Base-by-base conservation (phyloP, 2,113 vertebrate species). In the Calidris pugnax region DNA sequence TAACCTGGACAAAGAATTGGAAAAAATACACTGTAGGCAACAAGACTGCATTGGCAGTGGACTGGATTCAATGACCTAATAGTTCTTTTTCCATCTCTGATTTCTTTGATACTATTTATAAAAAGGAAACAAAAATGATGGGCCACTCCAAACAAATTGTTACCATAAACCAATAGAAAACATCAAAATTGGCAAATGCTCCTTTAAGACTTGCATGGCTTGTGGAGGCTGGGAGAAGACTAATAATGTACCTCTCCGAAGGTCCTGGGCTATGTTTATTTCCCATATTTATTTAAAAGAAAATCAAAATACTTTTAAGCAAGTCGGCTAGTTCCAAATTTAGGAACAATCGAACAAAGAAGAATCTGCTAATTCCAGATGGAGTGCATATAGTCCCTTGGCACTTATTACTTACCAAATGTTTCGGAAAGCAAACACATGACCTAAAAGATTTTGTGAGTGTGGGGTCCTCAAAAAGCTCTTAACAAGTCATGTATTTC, bases 361-460 rank as follows among this genome's bases (percentile, higher is more conserved):
- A 53, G 97, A 97, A 95, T 98, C 97, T 98, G 97, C 97, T 95
- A 98, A 97, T 98, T 98, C 97, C 98, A 98, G 98, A 98, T 98
- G 98, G 98, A 98, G 96, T 96, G 97, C 97, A 97, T 97, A 94
- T 91, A 98, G 96, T 98, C 98, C 97, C 98, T 96, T 95, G 98
- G 97, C 97, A 97, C 97, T 98, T 96, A 97, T 98, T 98, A 98
- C 97, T 97, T 97, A 98, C 98, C 98, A 98, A 98, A 98, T 98
- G 98, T 98, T 98, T 98, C 41, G 5, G 97, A 98, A 98, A 98
- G 98, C 97, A 98, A 98, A 98, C 98, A 98, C 96, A 98, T 98
- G 98, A 98, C 98, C 98, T 98, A 98, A 98, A 98, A 96, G 97
- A 97, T 97, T 98, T 97, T 91, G 90, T 94, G 98, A 98, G 97